A percentile compares a stretch with the other conserved stretches of the same genome.
Evolutionary conservation across 2,797 vertebrate species (phyloP).

Genomic region (Sebastes cheni): DNA sequence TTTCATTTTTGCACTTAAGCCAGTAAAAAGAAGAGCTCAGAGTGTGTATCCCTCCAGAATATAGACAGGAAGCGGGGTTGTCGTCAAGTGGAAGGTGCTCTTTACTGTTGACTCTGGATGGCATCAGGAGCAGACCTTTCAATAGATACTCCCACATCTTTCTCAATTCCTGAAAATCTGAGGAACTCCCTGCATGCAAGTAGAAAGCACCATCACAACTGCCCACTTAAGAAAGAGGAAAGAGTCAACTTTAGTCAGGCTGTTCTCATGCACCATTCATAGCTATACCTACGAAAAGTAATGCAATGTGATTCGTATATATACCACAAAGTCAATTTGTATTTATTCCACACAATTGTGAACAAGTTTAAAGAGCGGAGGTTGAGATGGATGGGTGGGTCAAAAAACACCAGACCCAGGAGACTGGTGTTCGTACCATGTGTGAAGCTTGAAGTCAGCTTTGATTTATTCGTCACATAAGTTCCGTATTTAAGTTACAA

Average conservation of each 20-base stretch:
- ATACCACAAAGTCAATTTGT: too few species aligned
- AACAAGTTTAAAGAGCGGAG: too few species aligned
- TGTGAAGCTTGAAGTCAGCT: too few species aligned
- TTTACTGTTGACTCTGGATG: not conserved
- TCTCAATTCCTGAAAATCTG: not conserved
- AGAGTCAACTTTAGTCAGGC: too few species aligned
- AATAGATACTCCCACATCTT: not conserved
- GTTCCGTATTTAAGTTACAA: too few species aligned
- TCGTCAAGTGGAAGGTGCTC: conserved; percentile 13
- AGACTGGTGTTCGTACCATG: too few species aligned
- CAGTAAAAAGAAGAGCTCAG: not conserved
- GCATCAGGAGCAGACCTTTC: not conserved
- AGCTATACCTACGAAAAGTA: too few species aligned
- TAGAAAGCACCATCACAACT: not conserved
- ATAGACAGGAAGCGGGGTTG: not conserved
- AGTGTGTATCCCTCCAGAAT: not conserved
- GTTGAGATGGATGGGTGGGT: accelerated
- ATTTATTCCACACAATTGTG: too few species aligned
- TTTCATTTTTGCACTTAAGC: not conserved
- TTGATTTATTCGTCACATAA: too few species aligned
- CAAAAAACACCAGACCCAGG: too few species aligned
- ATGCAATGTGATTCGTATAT: too few species aligned
- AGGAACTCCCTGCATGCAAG: not conserved
- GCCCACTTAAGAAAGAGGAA: not conserved
- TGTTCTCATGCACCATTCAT: too few species aligned